Percentiles rank a stretch among this genome's conserved stretches.
These are phyloP conservation scores for Drosophila affinis DNA, from an alignment of 2,888 invertebrate species.

Conservation along the genomic window DNA sequence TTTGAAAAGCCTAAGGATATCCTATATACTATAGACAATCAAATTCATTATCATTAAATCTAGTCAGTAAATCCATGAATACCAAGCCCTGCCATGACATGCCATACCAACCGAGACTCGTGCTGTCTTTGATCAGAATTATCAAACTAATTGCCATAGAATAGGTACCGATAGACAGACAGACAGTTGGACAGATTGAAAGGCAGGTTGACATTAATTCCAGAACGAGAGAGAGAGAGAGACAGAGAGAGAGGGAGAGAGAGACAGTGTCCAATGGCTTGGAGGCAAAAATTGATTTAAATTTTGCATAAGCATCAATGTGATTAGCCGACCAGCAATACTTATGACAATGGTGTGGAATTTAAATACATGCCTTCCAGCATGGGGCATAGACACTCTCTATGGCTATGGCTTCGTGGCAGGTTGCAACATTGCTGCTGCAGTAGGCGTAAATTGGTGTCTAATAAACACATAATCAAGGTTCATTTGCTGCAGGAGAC, in stretches of 20 bases:
- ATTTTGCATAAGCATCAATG: slow-evolving; percentile 1
- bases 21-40: neutral
- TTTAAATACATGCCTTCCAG: slow-evolving; percentile 30
- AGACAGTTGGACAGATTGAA: neutral
- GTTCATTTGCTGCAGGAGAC: slow-evolving; percentile 59
- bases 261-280: neutral
- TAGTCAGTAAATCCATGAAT: neutral
- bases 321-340: slow-evolving; percentile 22
- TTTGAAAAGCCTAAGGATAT: neutral
- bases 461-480: slow-evolving; percentile 75
- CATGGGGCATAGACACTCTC: neutral
- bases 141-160: slow-evolving; percentile 20
- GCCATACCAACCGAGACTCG: neutral
- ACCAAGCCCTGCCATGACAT: neutral
- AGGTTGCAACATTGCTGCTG: slow-evolving; percentile 46
- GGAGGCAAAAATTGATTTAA: slow-evolving; percentile 19
- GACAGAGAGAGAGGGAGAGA: neutral
- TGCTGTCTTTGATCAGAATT: slow-evolving; percentile 7
- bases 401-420: neutral
- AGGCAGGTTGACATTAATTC: neutral
- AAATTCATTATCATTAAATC: slow-evolving; percentile 10
- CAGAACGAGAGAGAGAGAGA: neutral
- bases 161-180: neutral
- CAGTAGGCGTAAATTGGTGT: slow-evolving; percentile 57
- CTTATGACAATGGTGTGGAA: slow-evolving; percentile 33